Evolutionary conservation across 2,797 vertebrate species (phyloP).

Genomic region (Pampus argenteus): DNA sequence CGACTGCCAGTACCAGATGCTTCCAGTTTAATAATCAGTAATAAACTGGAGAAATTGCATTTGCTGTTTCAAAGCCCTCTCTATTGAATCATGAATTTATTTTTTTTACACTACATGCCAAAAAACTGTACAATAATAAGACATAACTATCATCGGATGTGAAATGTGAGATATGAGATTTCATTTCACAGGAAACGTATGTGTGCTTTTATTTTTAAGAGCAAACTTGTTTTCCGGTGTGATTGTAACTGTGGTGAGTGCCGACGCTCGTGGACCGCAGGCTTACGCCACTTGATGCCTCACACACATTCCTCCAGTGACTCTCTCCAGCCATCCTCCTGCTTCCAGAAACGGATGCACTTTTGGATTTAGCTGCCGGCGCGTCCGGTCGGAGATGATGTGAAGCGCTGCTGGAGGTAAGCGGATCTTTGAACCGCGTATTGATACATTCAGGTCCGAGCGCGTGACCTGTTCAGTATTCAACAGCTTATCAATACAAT

Average conservation of each 20-base stretch:
- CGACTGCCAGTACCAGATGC: too few species aligned
- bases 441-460: too few species aligned
- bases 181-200: neutral
- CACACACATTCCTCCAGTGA: slow-evolving; percentile 58
- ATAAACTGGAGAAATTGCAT: too few species aligned
- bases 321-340: slow-evolving; percentile 26
- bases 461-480: slow-evolving; percentile 7
- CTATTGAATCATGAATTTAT: too few species aligned
- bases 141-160: too few species aligned
- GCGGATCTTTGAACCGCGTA: neutral
- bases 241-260: neutral
- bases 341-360: slow-evolving; percentile 43
- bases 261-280: slow-evolving; percentile 39
- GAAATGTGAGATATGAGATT: too few species aligned
- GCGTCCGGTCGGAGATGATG: slow-evolving; percentile 40
- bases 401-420: slow-evolving; percentile 65
- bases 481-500: slow-evolving; percentile 26
- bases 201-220: slow-evolving; percentile 37
- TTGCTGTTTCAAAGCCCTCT: too few species aligned
- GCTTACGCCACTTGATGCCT: slow-evolving; percentile 61
- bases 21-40: too few species aligned
- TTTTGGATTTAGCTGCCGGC: slow-evolving; percentile 67
- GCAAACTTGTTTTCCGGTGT: slow-evolving; percentile 37
- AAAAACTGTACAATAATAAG: too few species aligned
- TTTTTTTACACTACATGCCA: too few species aligned